These are phyloP conservation scores for Acipenser oxyrinchus DNA, from an alignment of 2,797 vertebrate species.

Conservation along the genomic window DNA sequence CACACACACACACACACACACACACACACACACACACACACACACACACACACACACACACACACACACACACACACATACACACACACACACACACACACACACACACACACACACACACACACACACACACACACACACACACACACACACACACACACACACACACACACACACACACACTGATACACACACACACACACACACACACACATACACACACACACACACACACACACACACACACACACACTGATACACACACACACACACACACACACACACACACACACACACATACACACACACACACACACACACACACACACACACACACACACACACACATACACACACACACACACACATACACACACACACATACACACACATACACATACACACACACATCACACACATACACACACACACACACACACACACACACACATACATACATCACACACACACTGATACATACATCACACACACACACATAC, in stretches of 20 bases:
- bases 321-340: neutral
- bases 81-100: neutral
- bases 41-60: constrained; percentile 22
- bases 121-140: neutral
- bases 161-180: constrained; percentile 30
- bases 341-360: neutral
- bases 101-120: neutral
- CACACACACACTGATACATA: constrained; percentile 35
- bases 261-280: neutral
- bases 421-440: constrained; percentile 21
- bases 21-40: too few relatives aligned
- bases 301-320: neutral
- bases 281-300: constrained; percentile 24
- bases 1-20: constrained; percentile 28
- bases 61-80: constrained; percentile 3
- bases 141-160: too few relatives aligned
- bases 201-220: constrained; percentile 16
- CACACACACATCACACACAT: constrained; percentile 12
- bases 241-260: constrained; percentile 22
- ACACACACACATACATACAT: constrained; percentile 23
- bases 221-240: constrained; percentile 3
- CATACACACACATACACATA: constrained; percentile 8
- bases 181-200: constrained; percentile 34
- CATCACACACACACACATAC: neutral
- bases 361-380: neutral